These are phyloP conservation scores for Tetranychus piercei DNA, from an alignment of 2,888 invertebrate genomes.

Conservation along the genomic window DNA sequence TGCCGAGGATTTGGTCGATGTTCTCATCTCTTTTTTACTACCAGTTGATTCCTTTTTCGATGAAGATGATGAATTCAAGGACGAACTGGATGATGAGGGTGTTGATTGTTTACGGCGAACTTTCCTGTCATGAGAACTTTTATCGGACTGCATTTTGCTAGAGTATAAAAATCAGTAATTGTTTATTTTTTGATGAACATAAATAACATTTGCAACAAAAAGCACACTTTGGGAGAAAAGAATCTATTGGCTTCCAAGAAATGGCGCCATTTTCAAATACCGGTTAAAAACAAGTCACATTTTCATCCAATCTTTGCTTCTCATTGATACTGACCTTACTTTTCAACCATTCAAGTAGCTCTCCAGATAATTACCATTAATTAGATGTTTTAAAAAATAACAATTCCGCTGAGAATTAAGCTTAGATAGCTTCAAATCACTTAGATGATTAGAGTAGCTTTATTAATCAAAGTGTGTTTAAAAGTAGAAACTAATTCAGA, in stretches of 20 bases:
- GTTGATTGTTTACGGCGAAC: neutral
- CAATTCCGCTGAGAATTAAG: too few relatives aligned
- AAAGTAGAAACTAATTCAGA: too few relatives aligned
- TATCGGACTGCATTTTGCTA: neutral
- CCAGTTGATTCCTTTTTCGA: neutral
- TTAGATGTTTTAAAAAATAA: too few relatives aligned
- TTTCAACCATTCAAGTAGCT: too few relatives aligned
- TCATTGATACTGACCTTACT: too few relatives aligned
- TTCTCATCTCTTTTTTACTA: neutral
- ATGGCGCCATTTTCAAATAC: neutral
- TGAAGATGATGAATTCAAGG: neutral
- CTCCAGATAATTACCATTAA: too few relatives aligned
- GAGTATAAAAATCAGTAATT: neutral
- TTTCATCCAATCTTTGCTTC: neutral
- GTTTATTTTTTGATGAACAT: neutral
- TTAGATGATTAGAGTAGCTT: too few relatives aligned
- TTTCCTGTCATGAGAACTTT: neutral
- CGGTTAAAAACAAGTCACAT: neutral
- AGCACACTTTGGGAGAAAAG: neutral
- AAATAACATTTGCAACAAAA: neutral
- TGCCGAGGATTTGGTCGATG: neutral
- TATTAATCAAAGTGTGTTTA: too few relatives aligned
- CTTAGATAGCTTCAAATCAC: too few relatives aligned
- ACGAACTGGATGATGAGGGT: neutral
- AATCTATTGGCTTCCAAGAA: neutral